Evolutionary conservation across 2,113 vertebrate species (phyloP).

Genomic region (Rousettus leschenaultii): DNA sequence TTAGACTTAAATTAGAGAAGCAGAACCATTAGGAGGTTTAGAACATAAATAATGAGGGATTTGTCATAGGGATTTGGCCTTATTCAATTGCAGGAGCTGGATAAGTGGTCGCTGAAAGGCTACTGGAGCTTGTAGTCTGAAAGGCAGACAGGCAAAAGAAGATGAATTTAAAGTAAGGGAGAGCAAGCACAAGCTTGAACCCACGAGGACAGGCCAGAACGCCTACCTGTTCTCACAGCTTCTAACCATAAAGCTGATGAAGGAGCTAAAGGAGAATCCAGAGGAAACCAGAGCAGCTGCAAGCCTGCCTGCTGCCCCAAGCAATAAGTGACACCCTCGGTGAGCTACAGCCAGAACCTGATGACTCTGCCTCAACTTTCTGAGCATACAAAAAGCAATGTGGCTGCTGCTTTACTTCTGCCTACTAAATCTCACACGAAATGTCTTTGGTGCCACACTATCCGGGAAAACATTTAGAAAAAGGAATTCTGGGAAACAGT

Average conservation of each 20-base stretch:
- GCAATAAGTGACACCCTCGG: not conserved
- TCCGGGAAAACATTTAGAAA: not conserved
- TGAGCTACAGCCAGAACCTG: not conserved
- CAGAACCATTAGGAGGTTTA: not conserved
- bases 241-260: not conserved
- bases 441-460: not conserved
- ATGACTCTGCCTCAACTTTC: not conserved
- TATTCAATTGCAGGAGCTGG: not conserved
- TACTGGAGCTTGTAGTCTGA: not conserved
- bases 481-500: not conserved
- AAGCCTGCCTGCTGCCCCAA: not conserved
- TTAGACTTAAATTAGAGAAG: not conserved
- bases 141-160: not conserved
- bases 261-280: not conserved
- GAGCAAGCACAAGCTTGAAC: too few species aligned
- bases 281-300: not conserved
- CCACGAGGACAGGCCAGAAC: not conserved
- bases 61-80: not conserved
- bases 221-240: not conserved
- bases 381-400: not conserved
- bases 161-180: not conserved
- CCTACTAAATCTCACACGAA: not conserved
- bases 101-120: not conserved
- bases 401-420: not conserved
- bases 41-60: not conserved